Conservation (phyloP, 2,797 vertebrate species). For the Carcharodon carcharias region DNA sequence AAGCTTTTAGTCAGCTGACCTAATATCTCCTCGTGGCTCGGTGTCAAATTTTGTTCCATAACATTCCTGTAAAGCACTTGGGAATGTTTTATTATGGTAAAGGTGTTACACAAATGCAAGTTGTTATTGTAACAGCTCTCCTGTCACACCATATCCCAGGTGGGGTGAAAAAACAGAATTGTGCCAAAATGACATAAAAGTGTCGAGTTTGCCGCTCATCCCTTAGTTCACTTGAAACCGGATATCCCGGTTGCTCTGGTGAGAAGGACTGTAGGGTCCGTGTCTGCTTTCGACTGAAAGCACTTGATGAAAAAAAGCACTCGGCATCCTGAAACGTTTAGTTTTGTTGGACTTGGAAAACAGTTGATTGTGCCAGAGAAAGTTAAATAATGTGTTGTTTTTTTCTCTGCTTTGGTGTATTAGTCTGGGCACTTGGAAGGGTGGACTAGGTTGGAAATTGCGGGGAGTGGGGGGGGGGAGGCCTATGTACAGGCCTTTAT, state of each 20-base stretch:
- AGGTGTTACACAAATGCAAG: too few relatives aligned
- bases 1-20: too few relatives aligned
- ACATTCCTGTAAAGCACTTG: too few relatives aligned
- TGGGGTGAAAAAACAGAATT: not conserved
- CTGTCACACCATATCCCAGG: too few relatives aligned
- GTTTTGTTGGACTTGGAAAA: not conserved
- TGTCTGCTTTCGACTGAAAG: not conserved
- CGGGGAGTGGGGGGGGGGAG: too few relatives aligned
- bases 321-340: not conserved
- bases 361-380: not conserved
- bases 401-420: not conserved
- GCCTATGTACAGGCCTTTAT: not conserved
- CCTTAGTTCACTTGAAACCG: not conserved
- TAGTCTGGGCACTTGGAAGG: not conserved
- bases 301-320: not conserved
- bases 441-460: not conserved
- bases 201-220: not conserved
- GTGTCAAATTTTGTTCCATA: too few relatives aligned
- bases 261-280: not conserved
- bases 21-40: too few relatives aligned
- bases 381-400: not conserved
- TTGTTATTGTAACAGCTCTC: too few relatives aligned
- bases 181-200: not conserved
- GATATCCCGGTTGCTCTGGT: not conserved
- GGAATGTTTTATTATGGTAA: too few relatives aligned